phyloP scores from a whole-genome alignment of 2,797 vertebrate species.

The Poecile montanus region DNA sequence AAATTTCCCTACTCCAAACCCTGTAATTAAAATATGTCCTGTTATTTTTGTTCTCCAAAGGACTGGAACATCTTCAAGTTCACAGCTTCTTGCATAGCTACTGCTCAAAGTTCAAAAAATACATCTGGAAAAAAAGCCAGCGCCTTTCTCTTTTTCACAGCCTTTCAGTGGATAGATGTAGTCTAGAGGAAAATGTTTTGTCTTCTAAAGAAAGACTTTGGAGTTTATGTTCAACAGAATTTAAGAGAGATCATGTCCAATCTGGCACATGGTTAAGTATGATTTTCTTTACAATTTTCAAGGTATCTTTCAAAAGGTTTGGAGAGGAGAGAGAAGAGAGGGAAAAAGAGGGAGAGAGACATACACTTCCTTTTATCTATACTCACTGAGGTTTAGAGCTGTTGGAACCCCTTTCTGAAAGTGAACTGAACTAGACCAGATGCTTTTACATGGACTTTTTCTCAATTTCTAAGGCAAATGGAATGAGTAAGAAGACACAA shows the following conservation, averaged over 20 bases:
- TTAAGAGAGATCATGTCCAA: not conserved
- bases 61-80: not conserved
- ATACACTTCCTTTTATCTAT: not conserved
- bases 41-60: not conserved
- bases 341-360: not conserved
- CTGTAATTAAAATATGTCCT: not conserved
- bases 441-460: not conserved
- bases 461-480: not conserved
- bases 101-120: not conserved
- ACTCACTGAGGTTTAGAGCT: not conserved
- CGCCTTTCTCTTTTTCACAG: not conserved
- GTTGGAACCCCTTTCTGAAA: not conserved
- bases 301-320: not conserved
- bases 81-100: not conserved
- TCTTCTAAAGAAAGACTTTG: not conserved
- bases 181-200: not conserved
- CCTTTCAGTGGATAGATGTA: not conserved
- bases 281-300: not conserved
- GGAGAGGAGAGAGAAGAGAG: not conserved
- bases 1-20: not conserved
- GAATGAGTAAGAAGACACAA: not conserved
- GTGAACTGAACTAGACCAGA: not conserved
- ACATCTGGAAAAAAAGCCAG: not conserved
- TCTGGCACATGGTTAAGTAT: not conserved
- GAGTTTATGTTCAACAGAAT: not conserved